phyloP scores from a whole-genome alignment of 1,140 invertebrate species.

The Caerostris darwini region DNA sequence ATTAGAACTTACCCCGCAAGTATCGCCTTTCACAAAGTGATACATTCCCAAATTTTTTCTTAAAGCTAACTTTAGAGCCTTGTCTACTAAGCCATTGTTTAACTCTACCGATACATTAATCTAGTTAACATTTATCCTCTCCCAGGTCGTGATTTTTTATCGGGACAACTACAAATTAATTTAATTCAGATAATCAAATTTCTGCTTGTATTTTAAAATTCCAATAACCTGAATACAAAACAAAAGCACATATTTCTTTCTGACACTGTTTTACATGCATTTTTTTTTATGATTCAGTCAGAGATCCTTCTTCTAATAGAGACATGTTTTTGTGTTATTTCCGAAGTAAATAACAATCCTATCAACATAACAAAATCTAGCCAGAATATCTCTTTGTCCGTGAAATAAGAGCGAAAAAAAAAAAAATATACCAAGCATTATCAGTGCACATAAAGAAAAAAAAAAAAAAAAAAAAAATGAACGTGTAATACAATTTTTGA shows the following conservation, averaged over 20 bases:
- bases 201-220: not conserved
- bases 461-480: not conserved
- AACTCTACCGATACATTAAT: too few relatives aligned
- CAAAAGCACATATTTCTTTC: not conserved
- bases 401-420: not conserved
- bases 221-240: not conserved
- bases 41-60: not conserved
- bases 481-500: constrained; percentile 23
- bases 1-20: too few relatives aligned
- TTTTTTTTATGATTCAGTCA: not conserved
- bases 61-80: not conserved
- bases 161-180: not conserved
- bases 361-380: not conserved
- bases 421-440: not conserved
- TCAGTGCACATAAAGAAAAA: not conserved
- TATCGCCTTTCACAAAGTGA: not conserved
- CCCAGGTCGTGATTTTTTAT: not conserved
- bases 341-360: constrained; percentile 12
- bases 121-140: too few relatives aligned
- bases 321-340: not conserved
- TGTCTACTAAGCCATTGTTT: too few relatives aligned
- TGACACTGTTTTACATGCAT: too few relatives aligned
- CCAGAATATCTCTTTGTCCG: not conserved
- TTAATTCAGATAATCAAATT: not conserved
- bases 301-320: not conserved